Base-by-base conservation (phyloP, 2,113 vertebrate species). In the Heterotis niloticus region DNA sequence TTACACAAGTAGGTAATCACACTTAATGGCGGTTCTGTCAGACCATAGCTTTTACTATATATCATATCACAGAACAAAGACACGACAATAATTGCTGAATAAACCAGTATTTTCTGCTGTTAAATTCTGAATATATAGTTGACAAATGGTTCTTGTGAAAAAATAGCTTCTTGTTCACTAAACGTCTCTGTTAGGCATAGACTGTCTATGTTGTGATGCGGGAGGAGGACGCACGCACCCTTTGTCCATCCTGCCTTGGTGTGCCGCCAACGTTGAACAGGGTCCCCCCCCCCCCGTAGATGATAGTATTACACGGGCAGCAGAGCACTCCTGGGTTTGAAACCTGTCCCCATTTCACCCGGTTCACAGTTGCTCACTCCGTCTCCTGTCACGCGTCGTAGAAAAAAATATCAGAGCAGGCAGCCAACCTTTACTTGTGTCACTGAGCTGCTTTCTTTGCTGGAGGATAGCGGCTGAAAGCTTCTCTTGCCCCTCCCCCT, bases 291-390 rank as follows among this genome's bases (percentile, higher is more conserved):
- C 34, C n/a, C 16, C 59, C 20, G 71, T 70, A 80, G 80, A 78
- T 75, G 79, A 80, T 75, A 66, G 78, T 80, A 72, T 80, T 79
- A 82, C 23, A 76, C 81, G 82, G 80, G 73, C 87, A 86, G 85
- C 82, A 66, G 84, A 44, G 84, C 87, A 86, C 85, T 84, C 87
- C 87, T 84, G 88, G 84, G 83, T 84, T 85, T 82, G 90, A 85
- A 82, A 87, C 88, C 90, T 88, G 84, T 92, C 90, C 90, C 88
- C 82, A 90, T 89, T 89, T 78, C 84, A 86, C 90, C 83, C 72
- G 86, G 81, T 57, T 60, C 60, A 80, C 84, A 51, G 85, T 88
- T 23, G 13, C 84, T 88, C 88, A 90, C 89, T 86, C 90, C 88
- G 28, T 60, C 34, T 18, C 34, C 44, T 44, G 64, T 83, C 89